Evolutionary conservation across 2,888 invertebrate genomes (phyloP).

Genomic region (Tenthredo livida): DNA sequence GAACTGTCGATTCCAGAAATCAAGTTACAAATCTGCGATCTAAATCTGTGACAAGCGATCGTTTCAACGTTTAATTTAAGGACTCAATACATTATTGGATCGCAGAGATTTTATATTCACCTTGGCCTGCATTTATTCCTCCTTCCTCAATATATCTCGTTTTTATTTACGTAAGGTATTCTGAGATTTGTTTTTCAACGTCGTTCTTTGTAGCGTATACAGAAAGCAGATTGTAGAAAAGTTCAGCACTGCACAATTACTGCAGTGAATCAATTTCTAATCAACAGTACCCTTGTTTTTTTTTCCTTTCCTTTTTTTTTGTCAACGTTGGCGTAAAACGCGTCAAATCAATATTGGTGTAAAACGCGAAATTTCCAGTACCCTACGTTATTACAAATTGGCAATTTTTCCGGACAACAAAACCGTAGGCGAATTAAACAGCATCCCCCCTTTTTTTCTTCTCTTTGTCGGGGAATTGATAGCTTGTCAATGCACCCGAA

Average conservation of each 20-base stretch:
- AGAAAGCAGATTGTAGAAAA: neutral
- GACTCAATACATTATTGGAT: constrained; percentile 2
- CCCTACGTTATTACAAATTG: neutral
- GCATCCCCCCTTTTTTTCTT: neutral
- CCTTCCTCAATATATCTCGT: neutral
- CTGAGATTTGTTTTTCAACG: neutral
- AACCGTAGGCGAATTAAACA: neutral
- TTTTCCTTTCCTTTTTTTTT: neutral
- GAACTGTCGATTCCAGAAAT: constrained; percentile 1
- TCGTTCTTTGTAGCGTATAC: neutral
- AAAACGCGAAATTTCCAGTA: neutral
- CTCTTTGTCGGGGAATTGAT: neutral
- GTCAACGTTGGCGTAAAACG: neutral
- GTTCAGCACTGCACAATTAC: neutral
- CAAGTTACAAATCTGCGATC: neutral
- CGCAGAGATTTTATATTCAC: neutral
- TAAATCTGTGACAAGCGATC: constrained; percentile 18
- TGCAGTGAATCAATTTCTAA: neutral
- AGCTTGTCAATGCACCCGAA: constrained; percentile 25
- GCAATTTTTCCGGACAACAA: neutral
- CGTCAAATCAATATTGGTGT: neutral
- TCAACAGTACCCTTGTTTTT: neutral
- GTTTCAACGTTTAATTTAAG: neutral
- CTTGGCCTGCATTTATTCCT: neutral
- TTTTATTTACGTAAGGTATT: neutral